Base-by-base conservation (phyloP, 92 coral and sea anemone genomes). In the Galaxea fascicularis region DNA sequence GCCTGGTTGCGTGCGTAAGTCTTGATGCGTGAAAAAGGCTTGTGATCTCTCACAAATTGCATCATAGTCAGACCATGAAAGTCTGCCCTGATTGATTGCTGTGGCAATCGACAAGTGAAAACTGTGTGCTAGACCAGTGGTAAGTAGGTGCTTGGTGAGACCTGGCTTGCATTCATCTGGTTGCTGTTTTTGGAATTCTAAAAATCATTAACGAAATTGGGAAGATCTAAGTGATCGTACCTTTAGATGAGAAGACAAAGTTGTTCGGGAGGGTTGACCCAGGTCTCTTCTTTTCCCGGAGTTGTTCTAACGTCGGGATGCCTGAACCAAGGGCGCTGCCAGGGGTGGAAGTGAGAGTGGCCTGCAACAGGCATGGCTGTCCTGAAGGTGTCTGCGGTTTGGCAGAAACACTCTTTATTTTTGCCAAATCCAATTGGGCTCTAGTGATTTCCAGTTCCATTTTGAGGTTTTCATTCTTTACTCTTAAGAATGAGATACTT, bases 21-120 rank as follows among this genome's bases (percentile, higher is more conserved):
- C 91, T 41, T 73, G 79, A 58, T 82, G 88, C 15, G 79, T 88
- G 78, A 82, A 83, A 51, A 71, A 79, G 49, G 87, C 75, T 62
- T 80, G 87, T 10, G 82, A 73, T 58, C 88, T 74, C 41, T 76
- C 80, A 20, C 75, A 65, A 47, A 88, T 62, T 3, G 64, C 45
- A 4, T 70, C 70, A 9, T 25, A 27, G 56, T 88, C 70, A 2
- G 69, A 17, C 88, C 35, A 68, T 35, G 62, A 49, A 65, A n/a
- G n/a, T n/a, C n/a, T n/a, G n/a, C n/a, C n/a, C n/a, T n/a, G n/a
- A n/a, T n/a, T n/a, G n/a, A n/a, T n/a, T n/a, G n/a, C n/a, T n/a
- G n/a, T n/a, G n/a, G n/a, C n/a, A n/a, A n/a, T n/a, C n/a, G n/a
- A n/a, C 20, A 78, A 70, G 41, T 85, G 83, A 58, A 85, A 76